Percentiles rank a stretch among this genome's conserved stretches.
phyloP scores from a whole-genome alignment of 2,888 invertebrate species.

The Andrena hattorfiana region DNA sequence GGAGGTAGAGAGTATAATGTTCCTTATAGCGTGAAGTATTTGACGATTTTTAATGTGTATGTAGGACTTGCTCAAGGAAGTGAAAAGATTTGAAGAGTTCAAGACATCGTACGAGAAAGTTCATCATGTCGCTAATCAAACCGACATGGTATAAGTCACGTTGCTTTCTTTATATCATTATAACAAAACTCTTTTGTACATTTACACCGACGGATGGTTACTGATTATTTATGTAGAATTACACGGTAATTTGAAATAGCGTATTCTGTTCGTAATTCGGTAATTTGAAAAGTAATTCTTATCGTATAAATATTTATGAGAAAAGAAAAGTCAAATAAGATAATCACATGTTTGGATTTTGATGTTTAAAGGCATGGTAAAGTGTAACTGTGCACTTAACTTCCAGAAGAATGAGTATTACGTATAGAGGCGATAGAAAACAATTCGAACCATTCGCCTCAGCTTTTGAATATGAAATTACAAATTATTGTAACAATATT shows the following conservation, averaged over 20 bases:
- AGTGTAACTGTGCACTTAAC: constrained; percentile 30
- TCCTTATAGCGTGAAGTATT: constrained; percentile 3
- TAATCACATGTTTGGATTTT: constrained; percentile 20
- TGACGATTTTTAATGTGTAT: constrained; percentile 55
- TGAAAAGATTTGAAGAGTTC: constrained; percentile 79
- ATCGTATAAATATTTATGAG: constrained; percentile 28
- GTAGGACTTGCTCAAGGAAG: constrained; percentile 84
- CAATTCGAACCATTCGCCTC: constrained; percentile 32
- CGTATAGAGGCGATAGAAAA: constrained; percentile 21
- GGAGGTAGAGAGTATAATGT: constrained; percentile 4
- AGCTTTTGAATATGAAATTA: constrained; percentile 35
- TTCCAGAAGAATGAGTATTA: constrained; percentile 26
- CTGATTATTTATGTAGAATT: constrained; percentile 42
- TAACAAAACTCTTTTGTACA: constrained; percentile 60
- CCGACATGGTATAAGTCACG: constrained; percentile 47
- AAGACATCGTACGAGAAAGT: constrained; percentile 65
- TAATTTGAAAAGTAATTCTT: constrained; percentile 27
- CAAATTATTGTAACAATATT: constrained; percentile 46
- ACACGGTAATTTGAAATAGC: constrained; percentile 45
- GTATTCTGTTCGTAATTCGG: constrained; percentile 59
- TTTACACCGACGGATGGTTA: constrained; percentile 56
- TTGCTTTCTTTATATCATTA: constrained; percentile 43
- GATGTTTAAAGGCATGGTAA: constrained; percentile 20
- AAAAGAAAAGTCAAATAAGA: constrained; percentile 10
- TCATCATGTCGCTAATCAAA: constrained; percentile 61